Base-by-base conservation (phyloP, 2,797 vertebrate genomes). In the Knipowitschia caucasica region DNA sequence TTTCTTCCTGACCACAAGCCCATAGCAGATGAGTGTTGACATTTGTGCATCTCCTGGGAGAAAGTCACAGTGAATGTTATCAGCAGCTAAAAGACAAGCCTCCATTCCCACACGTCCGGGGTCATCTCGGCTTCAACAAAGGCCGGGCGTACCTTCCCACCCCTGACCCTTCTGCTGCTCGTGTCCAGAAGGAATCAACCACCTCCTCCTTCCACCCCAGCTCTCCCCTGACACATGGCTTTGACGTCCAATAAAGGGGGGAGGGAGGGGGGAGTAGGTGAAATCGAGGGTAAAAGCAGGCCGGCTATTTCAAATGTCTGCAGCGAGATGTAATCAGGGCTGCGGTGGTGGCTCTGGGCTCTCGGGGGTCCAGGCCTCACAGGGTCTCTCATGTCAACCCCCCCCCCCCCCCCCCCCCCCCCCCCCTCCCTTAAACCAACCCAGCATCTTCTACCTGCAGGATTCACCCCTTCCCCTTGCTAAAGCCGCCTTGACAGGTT, bases 401-500 rank as follows among this genome's bases (percentile, higher is more conserved):
- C 81, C 73, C 72, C 81, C 80, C 73, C 2, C n/a, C 33, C n/a
- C 15, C 34, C n/a, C 78, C 81, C 72, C 81, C 81, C 73, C 73
- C 81, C 80, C 74, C 42, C 15, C 23, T n/a, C n/a, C n/a, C n/a
- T n/a, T n/a, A n/a, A n/a, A n/a, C 53, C 61, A 73, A 69, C 85
- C 88, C 89, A 85, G 89, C 88, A 93, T 93, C 86, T 90, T 91
- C 92, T 91, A 84, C 87, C 81, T 83, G 77, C 81, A 86, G 85
- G 85, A 91, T 91, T 91, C 89, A 90, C 92, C 88, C 87, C 88
- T 85, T 44, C 75, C 86, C 84, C 12, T n/a, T 2, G 5, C 85
- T 90, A 89, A 93, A 92, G 83, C 87, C 66, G 84, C 88, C 87
- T 89, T 90, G 88, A 92, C 92, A 93, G 92, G 89, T 94, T 92